Percentiles rank a stretch among this genome's conserved stretches.
These are phyloP conservation scores for Marisa cornuarietis DNA, from an alignment of 1,140 invertebrate genomes.

Conservation along the genomic window DNA sequence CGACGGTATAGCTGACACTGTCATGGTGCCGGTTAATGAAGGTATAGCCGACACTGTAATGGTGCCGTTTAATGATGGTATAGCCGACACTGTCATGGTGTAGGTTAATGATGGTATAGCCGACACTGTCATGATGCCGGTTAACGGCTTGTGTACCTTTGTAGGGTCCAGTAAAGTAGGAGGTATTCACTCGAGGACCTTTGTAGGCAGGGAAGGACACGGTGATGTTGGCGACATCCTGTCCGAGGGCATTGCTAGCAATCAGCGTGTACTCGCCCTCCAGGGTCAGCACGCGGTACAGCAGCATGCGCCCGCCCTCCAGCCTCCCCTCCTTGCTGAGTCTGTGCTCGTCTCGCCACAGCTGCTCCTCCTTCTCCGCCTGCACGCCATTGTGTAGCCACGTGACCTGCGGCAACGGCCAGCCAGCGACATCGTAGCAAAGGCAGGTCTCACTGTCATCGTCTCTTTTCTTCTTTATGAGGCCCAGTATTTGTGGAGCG, in stretches of 20 bases:
- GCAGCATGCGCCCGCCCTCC: background rate
- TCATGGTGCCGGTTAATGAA: no score
- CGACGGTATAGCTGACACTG: no score
- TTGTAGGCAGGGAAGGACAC: no score
- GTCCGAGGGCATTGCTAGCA: conserved; percentile 1
- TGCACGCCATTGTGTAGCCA: conserved; percentile 4
- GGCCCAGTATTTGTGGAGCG: background rate
- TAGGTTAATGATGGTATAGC: no score
- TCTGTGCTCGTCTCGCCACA: background rate
- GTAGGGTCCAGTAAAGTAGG: no score
- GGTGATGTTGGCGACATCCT: background rate
- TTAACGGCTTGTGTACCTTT: no score
- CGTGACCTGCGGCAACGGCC: background rate
- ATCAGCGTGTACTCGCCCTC: conserved; percentile 21
- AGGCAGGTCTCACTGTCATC: background rate
- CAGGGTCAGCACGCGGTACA: background rate
- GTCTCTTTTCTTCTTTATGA: background rate
- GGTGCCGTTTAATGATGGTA: no score
- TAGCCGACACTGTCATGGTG: no score
- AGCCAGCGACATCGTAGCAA: background rate
- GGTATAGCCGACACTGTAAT: no score
- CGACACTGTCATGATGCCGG: no score
- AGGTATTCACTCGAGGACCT: no score
- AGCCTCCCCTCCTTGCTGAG: background rate
- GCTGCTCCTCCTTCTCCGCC: background rate